A percentile compares a stretch with the other conserved stretches of the same genome.
These are phyloP conservation scores for Crenichthys baileyi DNA, from an alignment of 2,797 vertebrate genomes.

Conservation along the genomic window DNA sequence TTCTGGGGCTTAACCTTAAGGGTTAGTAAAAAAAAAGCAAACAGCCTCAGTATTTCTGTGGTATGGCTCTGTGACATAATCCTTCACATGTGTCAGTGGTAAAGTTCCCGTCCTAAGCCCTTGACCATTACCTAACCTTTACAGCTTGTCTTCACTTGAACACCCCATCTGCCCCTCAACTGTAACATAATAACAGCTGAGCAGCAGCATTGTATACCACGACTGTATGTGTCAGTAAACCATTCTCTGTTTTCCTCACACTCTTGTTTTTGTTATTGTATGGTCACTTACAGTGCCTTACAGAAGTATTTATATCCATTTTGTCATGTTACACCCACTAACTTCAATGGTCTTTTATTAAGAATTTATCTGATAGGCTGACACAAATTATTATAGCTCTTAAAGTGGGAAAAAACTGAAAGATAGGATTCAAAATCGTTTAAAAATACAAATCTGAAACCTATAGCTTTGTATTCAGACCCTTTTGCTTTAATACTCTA, in stretches of 20 bases:
- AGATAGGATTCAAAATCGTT: background rate
- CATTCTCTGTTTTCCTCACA: background rate
- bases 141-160: conserved; percentile 5
- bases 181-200: background rate
- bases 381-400: background rate
- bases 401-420: background rate
- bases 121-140: conserved; percentile 16
- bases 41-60: background rate
- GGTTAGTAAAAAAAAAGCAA: background rate
- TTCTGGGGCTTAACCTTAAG: background rate
- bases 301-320: background rate
- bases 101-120: conserved; percentile 7
- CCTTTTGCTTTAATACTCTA: background rate
- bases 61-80: conserved; percentile 2
- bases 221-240: conserved; percentile 6
- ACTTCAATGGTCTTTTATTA: background rate
- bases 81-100: background rate
- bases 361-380: too few species aligned
- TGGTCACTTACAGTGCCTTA: background rate
- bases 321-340: background rate
- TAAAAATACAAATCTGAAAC: background rate
- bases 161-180: background rate
- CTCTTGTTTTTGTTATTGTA: background rate
- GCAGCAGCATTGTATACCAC: background rate
- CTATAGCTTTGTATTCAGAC: too few species aligned